Conservation (phyloP, 1,140 invertebrate genomes). For the Heliothis subflexa region DNA sequence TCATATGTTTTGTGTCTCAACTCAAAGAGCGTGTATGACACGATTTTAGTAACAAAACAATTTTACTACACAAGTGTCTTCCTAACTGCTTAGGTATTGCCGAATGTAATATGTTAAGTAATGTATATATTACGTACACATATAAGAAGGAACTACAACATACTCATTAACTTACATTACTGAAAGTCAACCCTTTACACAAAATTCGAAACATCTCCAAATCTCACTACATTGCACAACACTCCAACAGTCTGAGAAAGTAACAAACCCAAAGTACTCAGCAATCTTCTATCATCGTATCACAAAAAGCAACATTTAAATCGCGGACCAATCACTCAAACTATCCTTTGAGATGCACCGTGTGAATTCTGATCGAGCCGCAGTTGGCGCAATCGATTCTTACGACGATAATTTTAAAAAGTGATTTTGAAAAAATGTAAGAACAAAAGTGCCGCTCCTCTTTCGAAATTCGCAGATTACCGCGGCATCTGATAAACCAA, state of each 20-base stretch:
- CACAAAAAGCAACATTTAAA: slow-evolving; percentile 53
- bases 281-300: slow-evolving; percentile 12
- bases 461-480: slow-evolving; percentile 80
- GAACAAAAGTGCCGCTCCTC: slow-evolving; percentile 77
- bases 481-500: slow-evolving; percentile 81
- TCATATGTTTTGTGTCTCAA: too few species aligned
- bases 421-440: slow-evolving; percentile 65
- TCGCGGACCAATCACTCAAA: slow-evolving; percentile 60
- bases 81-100: too few species aligned
- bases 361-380: slow-evolving; percentile 70
- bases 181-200: too few species aligned
- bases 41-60: too few species aligned
- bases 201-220: too few species aligned
- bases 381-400: slow-evolving; percentile 69
- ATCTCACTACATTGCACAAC: not conserved
- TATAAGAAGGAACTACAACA: too few species aligned
- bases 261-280: not conserved
- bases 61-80: too few species aligned
- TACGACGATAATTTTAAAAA: slow-evolving; percentile 75
- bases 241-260: not conserved
- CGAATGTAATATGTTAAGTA: too few species aligned
- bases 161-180: too few species aligned
- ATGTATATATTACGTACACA: too few species aligned
- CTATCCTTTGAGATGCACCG: slow-evolving; percentile 77
- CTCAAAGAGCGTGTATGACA: too few species aligned